Base-by-base conservation (phyloP, 2,113 vertebrate genomes). In the Morone saxatilis region DNA sequence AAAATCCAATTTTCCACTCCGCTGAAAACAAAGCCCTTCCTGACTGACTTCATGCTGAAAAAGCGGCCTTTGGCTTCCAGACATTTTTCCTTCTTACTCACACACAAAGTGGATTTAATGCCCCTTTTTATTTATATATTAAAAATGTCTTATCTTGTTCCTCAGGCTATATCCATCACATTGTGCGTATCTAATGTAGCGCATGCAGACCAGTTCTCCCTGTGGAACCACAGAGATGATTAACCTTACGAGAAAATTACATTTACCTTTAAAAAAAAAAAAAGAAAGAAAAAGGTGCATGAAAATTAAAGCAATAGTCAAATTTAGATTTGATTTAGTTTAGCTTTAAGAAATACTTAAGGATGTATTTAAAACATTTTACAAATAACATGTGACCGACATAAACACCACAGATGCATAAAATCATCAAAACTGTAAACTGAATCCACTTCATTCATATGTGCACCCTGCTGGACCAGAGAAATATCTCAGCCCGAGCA, bases 1-100 rank as follows among this genome's bases (percentile, higher is more conserved):
- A 89, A 92, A 93, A 93, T 93, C 83, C 73, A 87, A 93, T 94
- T 91, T 93, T 93, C 91, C 86, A 93, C 84, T 65, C 89, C 0
- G 11, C 31, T 91, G 87, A 83, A 90, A 88, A 89, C 78, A 89
- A 92, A 91, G 76, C 69, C 72, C 72, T 72, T 81, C 48, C 81
- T 86, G 56, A 85, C 69, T 61, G 85, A 85, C 80, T 92, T 82
- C 48, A 51, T 67, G 62, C 40, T 40, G 10, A 75, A 82, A 85
- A 75, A 77, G 48, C 65, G 9, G 31, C 51, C 57, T 73, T 25
- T 59, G 43, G 78, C 76, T 85, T 22, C 0, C 0, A 76, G 80
- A 79, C 25, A 69, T 71, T 80, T 78, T 76, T 73, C 19, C 13
- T 73, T 61, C 43, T 72, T 81, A 57, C 20, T 66, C 50, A 38